Evolutionary conservation across 2,797 vertebrate species (phyloP).

Genomic region (Graptemys geographica): DNA sequence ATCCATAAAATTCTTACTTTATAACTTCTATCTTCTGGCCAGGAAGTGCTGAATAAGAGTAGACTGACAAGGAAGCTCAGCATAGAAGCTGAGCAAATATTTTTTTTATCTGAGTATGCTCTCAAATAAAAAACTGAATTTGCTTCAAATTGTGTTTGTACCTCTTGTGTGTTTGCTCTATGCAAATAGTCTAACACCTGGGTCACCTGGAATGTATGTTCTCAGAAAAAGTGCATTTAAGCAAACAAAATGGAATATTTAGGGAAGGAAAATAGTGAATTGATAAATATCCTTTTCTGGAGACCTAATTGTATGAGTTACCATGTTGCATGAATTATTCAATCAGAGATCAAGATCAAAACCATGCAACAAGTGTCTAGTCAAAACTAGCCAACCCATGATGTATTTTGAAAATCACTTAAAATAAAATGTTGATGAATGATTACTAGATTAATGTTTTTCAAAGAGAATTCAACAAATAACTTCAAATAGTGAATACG

Average conservation of each 20-base stretch:
- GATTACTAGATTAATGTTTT: not conserved
- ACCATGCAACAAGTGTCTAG: not conserved
- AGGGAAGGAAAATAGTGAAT: not conserved
- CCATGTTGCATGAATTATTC: not conserved
- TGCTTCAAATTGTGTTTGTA: not conserved
- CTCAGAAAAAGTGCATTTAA: not conserved
- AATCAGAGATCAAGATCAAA: not conserved
- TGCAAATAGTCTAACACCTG: conserved; percentile 7
- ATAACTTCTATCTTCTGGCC: not conserved
- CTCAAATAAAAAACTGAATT: not conserved
- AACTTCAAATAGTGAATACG: not conserved
- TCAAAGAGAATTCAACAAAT: not conserved
- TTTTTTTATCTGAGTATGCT: not conserved
- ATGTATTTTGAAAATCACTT: not conserved
- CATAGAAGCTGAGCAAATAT: not conserved
- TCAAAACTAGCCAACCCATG: not conserved
- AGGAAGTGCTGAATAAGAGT: conserved; percentile 10
- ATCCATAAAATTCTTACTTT: not conserved
- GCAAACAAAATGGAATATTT: not conserved
- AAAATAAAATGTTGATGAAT: not conserved
- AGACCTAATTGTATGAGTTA: not conserved
- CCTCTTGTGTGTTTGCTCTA: not conserved
- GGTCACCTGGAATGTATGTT: not conserved
- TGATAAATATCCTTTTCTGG: not conserved
- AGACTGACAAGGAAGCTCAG: not conserved